A percentile compares a stretch with the other conserved stretches of the same genome.
Conservation (phyloP, 2,797 vertebrate genomes). For the Urophycis tenuis region DNA sequence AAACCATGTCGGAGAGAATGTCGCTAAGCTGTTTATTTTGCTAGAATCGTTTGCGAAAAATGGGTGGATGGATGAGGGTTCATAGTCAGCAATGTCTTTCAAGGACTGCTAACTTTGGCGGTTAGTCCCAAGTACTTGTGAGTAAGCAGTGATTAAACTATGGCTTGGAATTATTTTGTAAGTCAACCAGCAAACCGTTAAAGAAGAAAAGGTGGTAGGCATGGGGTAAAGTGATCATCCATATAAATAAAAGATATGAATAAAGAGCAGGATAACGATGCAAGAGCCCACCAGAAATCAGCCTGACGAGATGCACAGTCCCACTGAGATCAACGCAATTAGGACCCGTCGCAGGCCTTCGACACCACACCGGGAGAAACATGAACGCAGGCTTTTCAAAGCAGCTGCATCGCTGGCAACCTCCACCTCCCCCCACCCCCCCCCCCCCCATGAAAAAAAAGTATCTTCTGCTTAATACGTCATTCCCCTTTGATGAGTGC, state of each 20-base stretch:
- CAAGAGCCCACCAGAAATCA: neutral
- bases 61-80: neutral
- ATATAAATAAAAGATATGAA: neutral
- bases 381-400: neutral
- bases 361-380: neutral
- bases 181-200: neutral
- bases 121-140: neutral
- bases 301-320: neutral
- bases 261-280: neutral
- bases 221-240: neutral
- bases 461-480: constrained; percentile 6
- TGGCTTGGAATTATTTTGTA: neutral
- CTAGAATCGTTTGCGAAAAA: neutral
- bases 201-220: neutral
- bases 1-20: neutral
- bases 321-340: neutral
- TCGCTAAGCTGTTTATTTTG: neutral
- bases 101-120: neutral
- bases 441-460: neutral
- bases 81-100: neutral
- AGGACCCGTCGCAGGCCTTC: neutral
- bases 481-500: constrained; percentile 33
- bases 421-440: neutral
- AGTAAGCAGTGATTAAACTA: neutral
- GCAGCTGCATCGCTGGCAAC: too few relatives aligned